Evolutionary conservation across 1,140 invertebrate species (phyloP), one percentile per base, ranked within the genome.

Genomic region (Tetramorium simillimum): DNA sequence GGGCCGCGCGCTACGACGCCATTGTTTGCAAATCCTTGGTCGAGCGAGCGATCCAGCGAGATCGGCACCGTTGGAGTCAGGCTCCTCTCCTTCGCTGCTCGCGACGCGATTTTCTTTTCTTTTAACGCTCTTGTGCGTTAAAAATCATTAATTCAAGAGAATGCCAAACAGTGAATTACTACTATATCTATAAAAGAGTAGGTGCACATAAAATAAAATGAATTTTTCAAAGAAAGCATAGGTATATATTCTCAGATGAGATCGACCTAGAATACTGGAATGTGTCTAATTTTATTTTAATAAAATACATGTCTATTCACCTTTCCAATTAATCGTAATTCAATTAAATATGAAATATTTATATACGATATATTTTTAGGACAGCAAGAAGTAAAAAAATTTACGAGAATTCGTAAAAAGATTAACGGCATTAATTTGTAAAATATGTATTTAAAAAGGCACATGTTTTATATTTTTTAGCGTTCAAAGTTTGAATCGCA

Each of bases 11-110:
- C 91, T 93, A 91, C 91, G 90, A 88, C 92, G 91, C 94, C 94
- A 94, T 94, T 95, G 94, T 95, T 94, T 95, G 94, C 94, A 94
- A 94, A 95, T 94, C 93, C 84, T 40, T 87, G 92, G 91, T 92
- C 89, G 91, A 92, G 89, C 91, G 91, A 91, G 92, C 40, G 80
- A 84, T 84, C 80, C 53, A 18, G 58, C 80, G 69, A 73, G 63
- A 84, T 73, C 53, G 80, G 80, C 33, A 78, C 24, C 43, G 49
- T 37, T 65, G 33, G 49, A n/a, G n/a, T 40, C 43, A 9, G 56
- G 16, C 43, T 24, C n/a, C 60, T 80, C 16, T 33, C 14, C 10
- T 10, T 80, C 33, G 62, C 46, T 14, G 58, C 46, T 72, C 65
- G 14, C 28, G 21, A 77, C 4, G 56, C 40, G 53, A 63, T 85